phyloP scores from a whole-genome alignment of 2,888 invertebrate genomes.

The Scaptomyza parva region DNA sequence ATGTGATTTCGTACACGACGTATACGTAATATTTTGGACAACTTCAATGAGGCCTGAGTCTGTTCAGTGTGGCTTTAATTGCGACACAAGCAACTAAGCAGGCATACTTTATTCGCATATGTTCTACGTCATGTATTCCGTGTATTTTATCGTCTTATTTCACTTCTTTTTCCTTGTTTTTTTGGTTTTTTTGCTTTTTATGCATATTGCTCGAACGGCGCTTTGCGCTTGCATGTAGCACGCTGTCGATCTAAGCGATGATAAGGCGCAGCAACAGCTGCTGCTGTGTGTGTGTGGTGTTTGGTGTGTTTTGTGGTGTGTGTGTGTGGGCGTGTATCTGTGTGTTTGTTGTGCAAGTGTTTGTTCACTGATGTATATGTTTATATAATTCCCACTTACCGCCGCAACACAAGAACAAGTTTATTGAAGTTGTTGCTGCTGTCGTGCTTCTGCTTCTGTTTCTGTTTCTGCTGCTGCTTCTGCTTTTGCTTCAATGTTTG shows the following conservation, averaged over 20 bases:
- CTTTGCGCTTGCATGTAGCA: constrained; percentile 44
- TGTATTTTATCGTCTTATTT: constrained; percentile 7
- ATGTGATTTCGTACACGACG: background rate
- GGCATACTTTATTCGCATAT: constrained; percentile 19
- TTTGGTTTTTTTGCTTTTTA: constrained; percentile 2
- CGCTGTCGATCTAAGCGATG: constrained; percentile 63
- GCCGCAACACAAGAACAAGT: constrained; percentile 58
- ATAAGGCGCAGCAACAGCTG: constrained; percentile 72
- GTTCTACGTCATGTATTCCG: constrained; percentile 14
- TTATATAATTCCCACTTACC: constrained; percentile 75
- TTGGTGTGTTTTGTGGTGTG: constrained; percentile 9
- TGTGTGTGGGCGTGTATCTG: background rate
- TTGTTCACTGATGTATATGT: constrained; percentile 57
- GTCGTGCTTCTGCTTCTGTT: background rate
- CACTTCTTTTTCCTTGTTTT: background rate
- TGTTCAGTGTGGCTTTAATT: constrained; percentile 8
- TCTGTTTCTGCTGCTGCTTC: constrained; percentile 12
- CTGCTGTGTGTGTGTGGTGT: constrained; percentile 29
- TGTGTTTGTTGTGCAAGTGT: constrained; percentile 21
- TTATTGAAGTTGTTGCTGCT: constrained; percentile 55
- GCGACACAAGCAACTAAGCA: constrained; percentile 8
- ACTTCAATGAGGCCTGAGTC: background rate
- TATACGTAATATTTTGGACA: background rate
- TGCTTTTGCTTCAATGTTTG: constrained; percentile 54
- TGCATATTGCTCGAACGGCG: constrained; percentile 57